phyloP scores from a whole-genome alignment of 1,140 invertebrate species.

The Ectropis grisescens region DNA sequence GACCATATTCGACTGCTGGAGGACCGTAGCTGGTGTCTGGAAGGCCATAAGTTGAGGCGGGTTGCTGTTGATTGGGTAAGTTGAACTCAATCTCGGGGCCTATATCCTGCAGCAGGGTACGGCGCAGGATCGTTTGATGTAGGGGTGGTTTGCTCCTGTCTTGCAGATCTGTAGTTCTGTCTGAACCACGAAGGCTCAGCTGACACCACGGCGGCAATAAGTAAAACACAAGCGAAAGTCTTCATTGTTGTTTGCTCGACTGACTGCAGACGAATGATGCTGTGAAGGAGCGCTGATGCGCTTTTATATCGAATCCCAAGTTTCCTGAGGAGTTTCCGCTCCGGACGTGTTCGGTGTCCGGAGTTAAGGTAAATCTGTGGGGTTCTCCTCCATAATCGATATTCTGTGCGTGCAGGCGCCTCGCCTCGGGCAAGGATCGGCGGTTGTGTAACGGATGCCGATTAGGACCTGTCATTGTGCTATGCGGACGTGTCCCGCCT shows the following conservation, averaged over 20 bases:
- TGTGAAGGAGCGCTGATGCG: conserved; percentile 11
- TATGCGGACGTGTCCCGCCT: conserved; percentile 36
- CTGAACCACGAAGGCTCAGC: conserved; percentile 47
- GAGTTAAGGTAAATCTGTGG: no score
- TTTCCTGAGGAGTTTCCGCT: conserved; percentile 43
- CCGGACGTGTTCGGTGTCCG: conserved; percentile 34
- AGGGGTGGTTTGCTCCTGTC: conserved; percentile 20
- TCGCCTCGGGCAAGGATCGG: conserved; percentile 46
- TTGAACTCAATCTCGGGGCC: conserved; percentile 46
- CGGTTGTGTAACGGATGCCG: conserved; percentile 44
- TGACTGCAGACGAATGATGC: conserved; percentile 49
- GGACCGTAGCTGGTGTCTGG: conserved; percentile 54
- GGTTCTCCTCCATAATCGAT: conserved; percentile 37
- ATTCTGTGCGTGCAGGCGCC: conserved; percentile 41
- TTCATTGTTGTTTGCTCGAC: conserved; percentile 46
- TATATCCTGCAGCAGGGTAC: conserved; percentile 54
- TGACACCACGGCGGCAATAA: conserved; percentile 31
- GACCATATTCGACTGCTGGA: conserved; percentile 25
- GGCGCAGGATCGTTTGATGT: conserved; percentile 31
- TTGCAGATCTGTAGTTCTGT: conserved; percentile 27
- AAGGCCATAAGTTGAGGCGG: conserved; percentile 43
- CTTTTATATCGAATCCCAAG: conserved; percentile 45
- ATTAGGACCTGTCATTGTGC: conserved; percentile 59
- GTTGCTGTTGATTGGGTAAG: conserved; percentile 44
- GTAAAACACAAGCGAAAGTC: conserved; percentile 29